Conservation (phyloP, 2,113 vertebrate genomes). For the Triplophysa rosa region DNA sequence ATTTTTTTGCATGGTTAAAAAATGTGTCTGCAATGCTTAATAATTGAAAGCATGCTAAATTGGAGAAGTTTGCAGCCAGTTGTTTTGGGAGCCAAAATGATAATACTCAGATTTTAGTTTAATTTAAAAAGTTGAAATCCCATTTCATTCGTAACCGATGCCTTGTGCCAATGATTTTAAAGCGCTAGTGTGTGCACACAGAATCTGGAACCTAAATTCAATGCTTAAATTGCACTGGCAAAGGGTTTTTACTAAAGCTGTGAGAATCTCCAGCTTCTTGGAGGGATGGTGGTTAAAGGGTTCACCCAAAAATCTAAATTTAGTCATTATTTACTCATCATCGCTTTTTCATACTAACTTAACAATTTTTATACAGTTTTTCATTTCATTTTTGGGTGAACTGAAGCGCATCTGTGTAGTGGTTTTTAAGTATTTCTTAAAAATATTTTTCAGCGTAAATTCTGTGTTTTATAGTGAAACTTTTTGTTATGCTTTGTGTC, state of each 20-base stretch:
- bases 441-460: not conserved
- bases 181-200: not conserved
- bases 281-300: not conserved
- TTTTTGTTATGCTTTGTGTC: not conserved
- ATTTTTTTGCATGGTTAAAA: slow-evolving; percentile 1
- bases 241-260: slow-evolving; percentile 9
- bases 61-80: not conserved
- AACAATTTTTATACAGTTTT: too few species aligned
- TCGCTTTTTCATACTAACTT: too few species aligned
- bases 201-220: not conserved
- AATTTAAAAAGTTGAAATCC: not conserved
- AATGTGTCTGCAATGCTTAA: not conserved
- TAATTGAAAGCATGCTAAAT: slow-evolving; percentile 6
- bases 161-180: slow-evolving; percentile 20
- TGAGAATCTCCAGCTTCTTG: not conserved
- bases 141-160: not conserved
- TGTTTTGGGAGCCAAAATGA: slow-evolving; percentile 14
- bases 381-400: too few species aligned
- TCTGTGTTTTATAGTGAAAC: slow-evolving; percentile 35
- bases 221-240: not conserved
- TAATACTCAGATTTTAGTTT: not conserved
- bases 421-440: not conserved
- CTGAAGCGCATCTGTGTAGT: not conserved
- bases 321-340: too few species aligned
- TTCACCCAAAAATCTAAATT: too few species aligned